Evolutionary conservation across 1,140 invertebrate genomes (phyloP), one percentile per base, ranked within the genome.

Genomic region (Nasonia longicornis): DNA sequence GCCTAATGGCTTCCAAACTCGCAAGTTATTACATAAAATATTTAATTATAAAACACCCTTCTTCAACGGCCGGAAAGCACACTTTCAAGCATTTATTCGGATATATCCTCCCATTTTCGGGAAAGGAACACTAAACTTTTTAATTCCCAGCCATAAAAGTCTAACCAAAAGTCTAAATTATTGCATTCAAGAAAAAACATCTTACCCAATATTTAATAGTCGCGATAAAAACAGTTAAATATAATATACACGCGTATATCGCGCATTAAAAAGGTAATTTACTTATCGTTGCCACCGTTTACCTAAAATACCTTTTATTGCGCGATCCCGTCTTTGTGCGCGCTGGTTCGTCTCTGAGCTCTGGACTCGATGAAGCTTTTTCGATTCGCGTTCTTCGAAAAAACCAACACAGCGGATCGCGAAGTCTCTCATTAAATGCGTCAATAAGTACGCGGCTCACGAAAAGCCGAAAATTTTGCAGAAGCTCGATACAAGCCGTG

Each of bases 91-190:
- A 52, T 52, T 4, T 1, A 16, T 16, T 16, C 16, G 20, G 20
- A 20, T 7, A 58, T 7, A 58, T 4, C 14, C 0, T 58, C 16
- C 16, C 52, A n/a, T 58, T 58, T 58, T 58, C 16, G 52, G 52
- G 12, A 58, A 58, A n/a, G 3, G 16, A 58, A 58, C 52, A 58
- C 52, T 58, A 58, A 58, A 58, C 16, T n/a, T 58, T 58, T 58
- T 58, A 58, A 58, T 58, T 58, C 52, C 52, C 52, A 58, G 52
- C 20, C 52, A n/a, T 58, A 58, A 58, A 58, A 58, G 52, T 58
- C 52, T n/a, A 58, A n/a, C 16, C 52, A 6, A 58, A n/a, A 6
- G 52, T 58, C 16, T 58, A 58, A 58, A 58, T 58, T 58, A 58
- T n/a, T n/a, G 52, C 52, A n/a, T n/a, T 58, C 20, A 58, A 58